Evolutionary conservation across 2,888 invertebrate species (phyloP), one percentile per base, ranked within the genome.

Genomic region (Lagria hirta): DNA sequence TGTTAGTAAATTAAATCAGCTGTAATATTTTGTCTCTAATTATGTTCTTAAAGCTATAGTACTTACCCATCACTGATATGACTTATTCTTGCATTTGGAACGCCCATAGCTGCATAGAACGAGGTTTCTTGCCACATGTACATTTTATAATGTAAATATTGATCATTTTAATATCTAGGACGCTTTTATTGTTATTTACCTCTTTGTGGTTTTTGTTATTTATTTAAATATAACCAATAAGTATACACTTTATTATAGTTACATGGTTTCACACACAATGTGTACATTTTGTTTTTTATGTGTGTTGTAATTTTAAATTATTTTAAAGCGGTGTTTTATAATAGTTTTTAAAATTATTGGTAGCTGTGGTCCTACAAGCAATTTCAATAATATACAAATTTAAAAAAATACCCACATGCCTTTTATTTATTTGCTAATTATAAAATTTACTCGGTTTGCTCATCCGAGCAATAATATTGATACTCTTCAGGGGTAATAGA

Each of bases 211-310:
- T 54, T 52, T 49, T 62, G 55, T 64, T 60, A 55, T 60, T 57
- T 60, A 55, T 55, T 53, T 60, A 48, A 54, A 54, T 61, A 53
- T 52, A 58, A 55, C 54, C 56, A 47, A 55, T 54, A 59, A 54
- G n/a, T n/a, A n/a, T n/a, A n/a, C n/a, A 41, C 49, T 56, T 48
- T 59, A 55, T 55, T 57, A 47, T 52, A 55, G 51, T 52, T 64
- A 59, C 49, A 55, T 58, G 58, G 58, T 63, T 61, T 61, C 61
- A 62, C 57, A 58, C 57, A 48, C 49, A 52, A 47, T 60, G 54
- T 68, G 65, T 66, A 68, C 55, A 67, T 68, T 68, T 65, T 63
- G 66, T 68, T 66, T 62, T 63, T 62, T 63, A 65, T 60, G n/a
- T 63, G 48, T 48, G 43, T 48, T n/a, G 43, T 38, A 32, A 43